These are phyloP conservation scores for Dallia pectoralis DNA, from an alignment of 2,797 vertebrate genomes.

Conservation along the genomic window DNA sequence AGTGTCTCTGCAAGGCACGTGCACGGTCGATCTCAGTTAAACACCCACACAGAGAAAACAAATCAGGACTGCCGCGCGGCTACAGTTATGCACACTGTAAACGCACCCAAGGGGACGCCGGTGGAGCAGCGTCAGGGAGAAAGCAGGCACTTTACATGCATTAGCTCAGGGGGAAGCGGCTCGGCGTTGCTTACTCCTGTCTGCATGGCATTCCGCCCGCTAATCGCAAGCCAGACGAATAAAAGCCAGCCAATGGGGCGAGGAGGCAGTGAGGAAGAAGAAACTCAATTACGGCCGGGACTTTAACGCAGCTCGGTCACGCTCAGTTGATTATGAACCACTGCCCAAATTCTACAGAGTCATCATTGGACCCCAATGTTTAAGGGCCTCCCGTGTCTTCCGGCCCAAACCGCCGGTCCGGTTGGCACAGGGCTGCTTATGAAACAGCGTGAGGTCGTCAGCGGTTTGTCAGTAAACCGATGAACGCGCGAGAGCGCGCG, in stretches of 20 bases:
- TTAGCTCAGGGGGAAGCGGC: background rate
- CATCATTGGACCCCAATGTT: background rate
- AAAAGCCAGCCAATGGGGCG: slow-evolving; percentile 4
- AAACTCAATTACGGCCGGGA: background rate
- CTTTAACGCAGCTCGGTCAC: background rate
- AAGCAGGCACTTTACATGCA: background rate
- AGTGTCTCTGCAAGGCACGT: background rate
- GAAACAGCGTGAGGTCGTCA: background rate
- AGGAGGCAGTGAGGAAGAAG: background rate
- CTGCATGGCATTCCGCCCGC: background rate
- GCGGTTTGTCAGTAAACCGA: background rate
- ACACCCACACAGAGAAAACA: background rate
- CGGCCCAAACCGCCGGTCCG: background rate
- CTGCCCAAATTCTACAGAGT: background rate
- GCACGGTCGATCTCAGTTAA: background rate
- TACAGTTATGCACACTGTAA: background rate
- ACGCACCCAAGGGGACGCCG: background rate
- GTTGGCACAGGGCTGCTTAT: background rate
- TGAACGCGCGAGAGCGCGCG: too few species aligned
- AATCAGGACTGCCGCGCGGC: background rate
- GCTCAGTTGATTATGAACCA: slow-evolving; percentile 8
- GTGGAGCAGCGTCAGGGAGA: background rate
- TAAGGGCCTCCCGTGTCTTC: background rate
- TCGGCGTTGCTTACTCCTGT: background rate
- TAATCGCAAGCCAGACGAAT: background rate